Evolutionary conservation across 2,113 vertebrate genomes (phyloP).

Genomic region (Pedetes capensis): DNA sequence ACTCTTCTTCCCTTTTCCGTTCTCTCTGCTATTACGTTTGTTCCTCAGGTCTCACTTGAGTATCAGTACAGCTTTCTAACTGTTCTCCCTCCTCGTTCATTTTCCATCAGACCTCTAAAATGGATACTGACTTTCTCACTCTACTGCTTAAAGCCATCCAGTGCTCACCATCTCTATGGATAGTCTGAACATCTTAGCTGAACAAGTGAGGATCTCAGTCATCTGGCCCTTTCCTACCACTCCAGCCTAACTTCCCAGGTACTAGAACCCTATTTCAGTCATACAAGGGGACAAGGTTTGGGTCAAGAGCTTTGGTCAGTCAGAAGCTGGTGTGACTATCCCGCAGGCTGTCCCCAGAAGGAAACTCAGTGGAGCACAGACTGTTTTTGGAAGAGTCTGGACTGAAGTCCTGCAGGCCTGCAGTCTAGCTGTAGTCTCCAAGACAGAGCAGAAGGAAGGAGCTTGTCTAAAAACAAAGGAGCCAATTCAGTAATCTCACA

Average conservation of each 20-base stretch:
- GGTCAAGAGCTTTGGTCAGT: neutral
- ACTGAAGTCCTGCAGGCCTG: neutral
- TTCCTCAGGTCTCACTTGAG: neutral
- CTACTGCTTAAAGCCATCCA: neutral
- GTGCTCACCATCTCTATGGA: neutral
- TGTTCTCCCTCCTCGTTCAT: neutral
- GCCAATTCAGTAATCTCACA: neutral
- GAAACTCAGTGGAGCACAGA: neutral
- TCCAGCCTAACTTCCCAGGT: neutral
- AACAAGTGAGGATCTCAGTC: neutral
- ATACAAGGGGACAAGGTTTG: neutral
- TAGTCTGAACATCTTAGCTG: neutral
- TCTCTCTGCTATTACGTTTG: neutral
- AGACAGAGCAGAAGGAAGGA: neutral
- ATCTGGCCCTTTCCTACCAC: neutral
- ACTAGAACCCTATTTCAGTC: neutral
- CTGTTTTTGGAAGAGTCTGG: neutral
- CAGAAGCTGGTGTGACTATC: neutral
- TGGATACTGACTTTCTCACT: neutral
- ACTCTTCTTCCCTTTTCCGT: neutral
- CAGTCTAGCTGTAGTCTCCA: neutral
- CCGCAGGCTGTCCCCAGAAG: neutral
- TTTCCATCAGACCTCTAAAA: constrained; percentile 33
- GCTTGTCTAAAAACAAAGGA: neutral
- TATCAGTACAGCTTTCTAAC: neutral